Evolutionary conservation across 1,140 invertebrate species (phyloP).

Genomic region (Halotydeus destructor): DNA sequence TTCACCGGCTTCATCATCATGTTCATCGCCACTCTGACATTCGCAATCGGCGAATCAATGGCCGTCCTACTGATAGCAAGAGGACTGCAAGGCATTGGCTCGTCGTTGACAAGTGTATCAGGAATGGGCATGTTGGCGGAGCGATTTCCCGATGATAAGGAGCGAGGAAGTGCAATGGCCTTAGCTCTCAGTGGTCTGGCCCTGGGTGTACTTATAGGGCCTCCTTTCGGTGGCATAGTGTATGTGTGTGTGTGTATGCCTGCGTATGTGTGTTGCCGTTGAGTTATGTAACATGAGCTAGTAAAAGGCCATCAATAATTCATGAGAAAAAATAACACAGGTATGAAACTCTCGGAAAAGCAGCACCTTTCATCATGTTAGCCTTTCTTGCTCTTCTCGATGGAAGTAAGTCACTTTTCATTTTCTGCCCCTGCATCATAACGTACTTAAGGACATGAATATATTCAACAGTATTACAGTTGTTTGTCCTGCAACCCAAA

Average conservation of each 20-base stretch:
- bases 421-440: background rate
- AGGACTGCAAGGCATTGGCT: constrained; percentile 84
- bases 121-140: constrained; percentile 97
- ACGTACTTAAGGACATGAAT: no score
- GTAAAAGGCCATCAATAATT: no score
- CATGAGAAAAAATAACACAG: no score
- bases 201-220: constrained; percentile 77
- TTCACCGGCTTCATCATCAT: constrained; percentile 95
- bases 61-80: constrained; percentile 72
- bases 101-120: constrained; percentile 86
- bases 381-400: constrained; percentile 76
- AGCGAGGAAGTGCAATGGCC: constrained; percentile 92
- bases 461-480: constrained; percentile 52
- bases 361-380: constrained; percentile 81
- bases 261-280: no score
- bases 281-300: no score
- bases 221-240: constrained; percentile 92
- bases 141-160: constrained; percentile 73
- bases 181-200: constrained; percentile 83
- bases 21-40: constrained; percentile 92
- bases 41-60: constrained; percentile 84
- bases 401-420: constrained; percentile 46
- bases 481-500: constrained; percentile 80
- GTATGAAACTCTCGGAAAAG: no score
- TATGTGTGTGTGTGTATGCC: constrained; percentile 94